phyloP scores from a whole-genome alignment of 2,113 vertebrate species.

The Chionis minor region DNA sequence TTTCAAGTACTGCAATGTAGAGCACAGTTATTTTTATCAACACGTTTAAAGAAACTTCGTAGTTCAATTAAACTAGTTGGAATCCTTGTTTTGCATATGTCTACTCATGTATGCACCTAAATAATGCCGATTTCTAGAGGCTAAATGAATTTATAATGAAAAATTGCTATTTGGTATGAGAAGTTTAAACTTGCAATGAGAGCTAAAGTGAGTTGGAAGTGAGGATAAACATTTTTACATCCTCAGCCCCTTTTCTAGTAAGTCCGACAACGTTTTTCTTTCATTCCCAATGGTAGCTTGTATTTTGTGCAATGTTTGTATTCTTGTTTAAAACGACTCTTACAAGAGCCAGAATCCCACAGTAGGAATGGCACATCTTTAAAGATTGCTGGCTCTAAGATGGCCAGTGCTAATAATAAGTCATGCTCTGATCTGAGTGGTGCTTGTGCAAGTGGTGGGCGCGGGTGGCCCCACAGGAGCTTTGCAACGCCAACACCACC shows the following conservation, averaged over 20 bases:
- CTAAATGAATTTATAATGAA: background rate
- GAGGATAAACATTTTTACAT: background rate
- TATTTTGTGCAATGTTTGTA: background rate
- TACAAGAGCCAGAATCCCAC: background rate
- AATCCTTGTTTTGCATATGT: background rate
- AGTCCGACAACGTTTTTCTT: background rate
- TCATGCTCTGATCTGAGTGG: background rate
- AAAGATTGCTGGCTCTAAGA: background rate
- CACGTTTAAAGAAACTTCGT: background rate
- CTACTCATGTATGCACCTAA: background rate
- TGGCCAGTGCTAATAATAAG: background rate
- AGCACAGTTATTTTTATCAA: background rate
- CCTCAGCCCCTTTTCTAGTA: background rate
- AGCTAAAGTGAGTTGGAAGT: background rate
- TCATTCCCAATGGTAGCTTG: background rate
- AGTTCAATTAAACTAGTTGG: background rate
- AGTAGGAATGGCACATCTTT: background rate
- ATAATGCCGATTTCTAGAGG: background rate
- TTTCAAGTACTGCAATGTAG: background rate
- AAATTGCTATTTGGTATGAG: background rate
- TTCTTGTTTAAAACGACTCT: background rate
- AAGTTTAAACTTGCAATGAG: background rate
- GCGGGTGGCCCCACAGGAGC: background rate
- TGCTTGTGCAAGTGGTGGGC: accelerated
- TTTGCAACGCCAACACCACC: accelerated